Evolutionary conservation across 2,888 invertebrate species (phyloP).

Genomic region (Oligia strigilis): DNA sequence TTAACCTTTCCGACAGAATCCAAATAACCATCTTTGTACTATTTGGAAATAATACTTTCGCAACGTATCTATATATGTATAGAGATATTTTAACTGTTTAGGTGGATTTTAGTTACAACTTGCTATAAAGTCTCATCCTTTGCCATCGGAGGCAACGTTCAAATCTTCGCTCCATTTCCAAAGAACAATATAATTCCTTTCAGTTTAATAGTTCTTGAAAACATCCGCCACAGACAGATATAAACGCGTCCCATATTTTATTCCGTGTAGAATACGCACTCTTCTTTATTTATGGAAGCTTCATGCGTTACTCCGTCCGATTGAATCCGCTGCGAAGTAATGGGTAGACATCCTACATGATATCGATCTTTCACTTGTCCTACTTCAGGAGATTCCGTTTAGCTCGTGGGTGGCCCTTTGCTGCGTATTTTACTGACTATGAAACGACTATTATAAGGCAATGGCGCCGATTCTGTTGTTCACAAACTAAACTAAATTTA

Average conservation of each 20-base stretch:
- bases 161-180: slow-evolving; percentile 34
- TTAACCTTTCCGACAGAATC: background rate
- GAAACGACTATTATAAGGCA: background rate
- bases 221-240: slow-evolving; percentile 45
- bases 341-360: slow-evolving; percentile 29
- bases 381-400: slow-evolving; percentile 32
- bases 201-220: slow-evolving; percentile 60
- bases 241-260: slow-evolving; percentile 59
- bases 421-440: background rate
- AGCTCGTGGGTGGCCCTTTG: background rate
- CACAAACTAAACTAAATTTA: too few species aligned
- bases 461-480: too few species aligned
- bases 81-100: background rate
- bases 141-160: background rate
- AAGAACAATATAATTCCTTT: slow-evolving; percentile 56
- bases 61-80: background rate
- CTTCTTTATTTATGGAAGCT: slow-evolving; percentile 57
- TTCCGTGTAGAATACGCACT: slow-evolving; percentile 45
- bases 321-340: slow-evolving; percentile 40
- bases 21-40: slow-evolving; percentile 4
- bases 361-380: slow-evolving; percentile 56
- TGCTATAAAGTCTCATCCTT: background rate
- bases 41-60: slow-evolving; percentile 14
- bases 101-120: background rate
- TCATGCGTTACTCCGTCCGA: slow-evolving; percentile 42